A percentile compares a stretch with the other conserved stretches of the same genome.
phyloP scores from a whole-genome alignment of 2,888 invertebrate species.

The Erannis defoliaria region DNA sequence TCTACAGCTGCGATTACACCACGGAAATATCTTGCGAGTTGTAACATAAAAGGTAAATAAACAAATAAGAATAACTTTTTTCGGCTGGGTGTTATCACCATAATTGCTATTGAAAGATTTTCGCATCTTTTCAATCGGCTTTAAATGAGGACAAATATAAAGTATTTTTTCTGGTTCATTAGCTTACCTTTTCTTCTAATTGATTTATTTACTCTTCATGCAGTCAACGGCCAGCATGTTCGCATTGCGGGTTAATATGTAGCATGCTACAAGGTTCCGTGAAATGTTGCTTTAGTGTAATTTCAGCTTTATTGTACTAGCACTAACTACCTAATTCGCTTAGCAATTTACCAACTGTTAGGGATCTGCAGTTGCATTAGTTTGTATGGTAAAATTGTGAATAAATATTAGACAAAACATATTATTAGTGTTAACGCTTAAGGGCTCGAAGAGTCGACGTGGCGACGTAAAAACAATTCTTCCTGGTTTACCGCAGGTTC shows the following conservation, averaged over 20 bases:
- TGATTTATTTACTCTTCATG: no score
- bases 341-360: slow-evolving; percentile 20
- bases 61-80: no score
- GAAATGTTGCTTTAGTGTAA: not conserved
- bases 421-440: no score
- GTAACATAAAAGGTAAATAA: not conserved
- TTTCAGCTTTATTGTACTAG: slow-evolving; percentile 27
- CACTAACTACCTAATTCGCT: slow-evolving; percentile 32
- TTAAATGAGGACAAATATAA: no score
- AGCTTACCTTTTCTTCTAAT: no score
- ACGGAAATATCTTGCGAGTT: not conserved
- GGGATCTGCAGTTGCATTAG: slow-evolving; percentile 13
- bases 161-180: no score
- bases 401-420: slow-evolving; percentile 15
- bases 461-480: no score
- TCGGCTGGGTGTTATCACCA: no score
- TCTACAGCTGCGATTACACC: slow-evolving; percentile 1
- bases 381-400: slow-evolving; percentile 17
- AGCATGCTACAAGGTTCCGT: not conserved
- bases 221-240: no score
- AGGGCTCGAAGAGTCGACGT: no score
- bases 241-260: no score
- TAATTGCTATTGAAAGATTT: not conserved
- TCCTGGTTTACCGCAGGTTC: no score
- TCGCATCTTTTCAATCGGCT: not conserved